These are phyloP conservation scores for Erythrocercus mccallii DNA, from an alignment of 2,113 vertebrate genomes.

Conservation along the genomic window DNA sequence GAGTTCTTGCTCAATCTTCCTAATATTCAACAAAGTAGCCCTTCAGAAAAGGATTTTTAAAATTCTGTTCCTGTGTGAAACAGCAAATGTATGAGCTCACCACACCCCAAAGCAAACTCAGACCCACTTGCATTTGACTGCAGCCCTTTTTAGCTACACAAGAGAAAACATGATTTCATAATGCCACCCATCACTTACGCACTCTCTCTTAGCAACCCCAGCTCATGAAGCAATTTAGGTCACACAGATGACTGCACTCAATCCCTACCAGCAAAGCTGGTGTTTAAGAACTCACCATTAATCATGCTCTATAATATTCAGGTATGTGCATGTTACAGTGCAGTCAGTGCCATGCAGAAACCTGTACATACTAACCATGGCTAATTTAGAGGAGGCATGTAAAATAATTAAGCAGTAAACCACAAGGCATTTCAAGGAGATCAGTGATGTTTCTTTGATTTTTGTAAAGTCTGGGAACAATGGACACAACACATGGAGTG, in stretches of 20 bases:
- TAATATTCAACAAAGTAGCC: background rate
- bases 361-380: background rate
- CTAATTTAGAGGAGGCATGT: background rate
- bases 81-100: background rate
- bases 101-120: background rate
- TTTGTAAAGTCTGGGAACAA: background rate
- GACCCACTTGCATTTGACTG: background rate
- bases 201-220: background rate
- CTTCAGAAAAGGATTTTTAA: background rate
- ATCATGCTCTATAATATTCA: background rate
- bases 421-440: background rate
- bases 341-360: background rate
- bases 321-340: background rate
- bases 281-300: background rate
- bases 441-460: background rate
- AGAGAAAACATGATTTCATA: slow-evolving; percentile 27
- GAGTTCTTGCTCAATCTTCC: background rate
- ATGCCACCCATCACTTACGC: background rate
- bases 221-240: background rate
- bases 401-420: slow-evolving; percentile 16
- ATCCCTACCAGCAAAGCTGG: background rate
- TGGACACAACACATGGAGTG: background rate
- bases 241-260: background rate
- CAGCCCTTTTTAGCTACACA: background rate
- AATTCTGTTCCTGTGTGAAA: background rate